Base-by-base conservation (phyloP, 2,797 vertebrate genomes). In the Premnoplex brunnescens region DNA sequence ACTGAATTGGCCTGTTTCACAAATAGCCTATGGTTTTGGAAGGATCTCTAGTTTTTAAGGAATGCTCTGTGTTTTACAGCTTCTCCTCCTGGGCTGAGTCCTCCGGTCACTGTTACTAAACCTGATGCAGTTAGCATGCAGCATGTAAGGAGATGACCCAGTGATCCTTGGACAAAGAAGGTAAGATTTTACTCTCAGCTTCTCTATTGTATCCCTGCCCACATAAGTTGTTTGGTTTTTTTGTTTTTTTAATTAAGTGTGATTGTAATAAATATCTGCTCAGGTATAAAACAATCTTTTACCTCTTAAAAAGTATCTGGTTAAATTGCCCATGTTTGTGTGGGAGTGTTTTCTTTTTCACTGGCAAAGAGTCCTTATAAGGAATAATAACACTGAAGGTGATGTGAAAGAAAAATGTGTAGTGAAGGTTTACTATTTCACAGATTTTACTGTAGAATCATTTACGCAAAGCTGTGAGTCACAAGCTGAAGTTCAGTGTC, bases 391-490 rank as follows among this genome's bases (percentile, higher is more conserved):
- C 43, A 62, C 4, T 49, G 78, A 95, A 82, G 72, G 73, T 80
- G 59, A 49, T 82, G 88, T 92, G 85, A 67, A 91, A 93, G 85
- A 91, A 95, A 95, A 93, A 77, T 73, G 51, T 92, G 91, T 85
- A 64, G 75, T 51, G 14, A 74, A 69, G 84, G 58, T 95, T 96
- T 93, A 93, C 92, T 94, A 93, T 95, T 96, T 97, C 94, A 93
- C 39, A 73, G 69, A 30, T 88, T 96, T 88, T 94, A 58, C 81
- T 95, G 93, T 96, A 90, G 76, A 95, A 91, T 76, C 78, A 78
- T 87, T 94, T 97, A 94, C 92, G 95, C 95, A 95, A 97, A 91
- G 66, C 78, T 76, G 43, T 91, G 97, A 97, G 92, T 97, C 97
- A 97, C 68, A 76, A 64, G 51, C 69, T 92, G 85, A 79, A 87